A percentile compares a stretch with the other conserved stretches of the same genome.
These are phyloP conservation scores for Mycalesis mineus DNA, from an alignment of 2,888 invertebrate species.

Conservation along the genomic window DNA sequence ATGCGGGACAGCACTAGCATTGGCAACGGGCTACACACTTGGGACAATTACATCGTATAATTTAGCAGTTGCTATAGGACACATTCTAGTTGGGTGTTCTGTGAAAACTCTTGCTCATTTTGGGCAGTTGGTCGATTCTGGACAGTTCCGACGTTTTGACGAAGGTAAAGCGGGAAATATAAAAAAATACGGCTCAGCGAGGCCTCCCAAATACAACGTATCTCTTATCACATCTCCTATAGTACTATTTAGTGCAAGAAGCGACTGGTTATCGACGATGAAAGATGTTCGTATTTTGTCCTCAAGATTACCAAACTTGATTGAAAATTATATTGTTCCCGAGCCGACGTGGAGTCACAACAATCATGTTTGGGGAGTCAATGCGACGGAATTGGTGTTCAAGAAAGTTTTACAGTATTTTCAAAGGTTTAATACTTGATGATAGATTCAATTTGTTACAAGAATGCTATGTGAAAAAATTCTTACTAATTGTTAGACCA, in stretches of 20 bases:
- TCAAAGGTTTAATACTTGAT: constrained; percentile 20
- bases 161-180: constrained; percentile 54
- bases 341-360: constrained; percentile 68
- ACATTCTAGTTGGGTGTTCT: constrained; percentile 76
- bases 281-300: constrained; percentile 76
- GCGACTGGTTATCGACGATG: constrained; percentile 81
- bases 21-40: constrained; percentile 77
- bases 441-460: not conserved
- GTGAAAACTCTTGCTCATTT: constrained; percentile 68
- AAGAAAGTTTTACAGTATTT: constrained; percentile 53
- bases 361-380: constrained; percentile 56
- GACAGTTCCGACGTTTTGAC: constrained; percentile 57
- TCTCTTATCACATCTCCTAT: constrained; percentile 54
- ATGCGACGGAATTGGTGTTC: constrained; percentile 47
- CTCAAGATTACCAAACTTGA: constrained; percentile 74
- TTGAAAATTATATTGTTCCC: constrained; percentile 78
- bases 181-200: constrained; percentile 47
- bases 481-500: not conserved
- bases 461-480: not conserved
- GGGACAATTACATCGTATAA: constrained; percentile 73
- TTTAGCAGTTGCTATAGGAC: constrained; percentile 72
- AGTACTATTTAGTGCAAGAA: constrained; percentile 55
- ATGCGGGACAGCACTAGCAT: constrained; percentile 77
- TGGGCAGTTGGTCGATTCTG: constrained; percentile 64
- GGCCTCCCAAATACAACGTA: constrained; percentile 59